phyloP scores from a whole-genome alignment of 2,113 vertebrate genomes.

The Bostrychus sinensis region DNA sequence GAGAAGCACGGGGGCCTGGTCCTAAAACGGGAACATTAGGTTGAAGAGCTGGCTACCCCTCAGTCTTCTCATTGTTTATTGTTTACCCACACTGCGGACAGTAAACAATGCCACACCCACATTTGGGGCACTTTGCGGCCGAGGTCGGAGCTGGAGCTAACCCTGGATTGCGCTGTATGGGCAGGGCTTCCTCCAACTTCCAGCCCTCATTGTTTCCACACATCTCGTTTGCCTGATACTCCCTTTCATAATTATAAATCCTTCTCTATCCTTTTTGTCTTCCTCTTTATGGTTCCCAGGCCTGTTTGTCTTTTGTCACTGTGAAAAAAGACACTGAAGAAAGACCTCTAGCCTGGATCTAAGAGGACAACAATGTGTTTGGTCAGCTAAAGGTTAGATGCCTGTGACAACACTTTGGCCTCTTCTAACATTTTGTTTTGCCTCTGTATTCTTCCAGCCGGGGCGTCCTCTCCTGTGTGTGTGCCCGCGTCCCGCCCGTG shows the following conservation, averaged over 20 bases:
- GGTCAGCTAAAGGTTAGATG: slow-evolving; percentile 50
- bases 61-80: slow-evolving; percentile 83
- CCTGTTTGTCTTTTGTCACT: slow-evolving; percentile 36
- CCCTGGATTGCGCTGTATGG: slow-evolving; percentile 38
- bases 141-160: slow-evolving; percentile 48
- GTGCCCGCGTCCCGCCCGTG: slow-evolving; percentile 53
- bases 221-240: slow-evolving; percentile 22
- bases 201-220: slow-evolving; percentile 37
- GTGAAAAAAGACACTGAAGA: slow-evolving; percentile 29
- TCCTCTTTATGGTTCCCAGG: slow-evolving; percentile 4
- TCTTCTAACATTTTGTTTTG: slow-evolving; percentile 39
- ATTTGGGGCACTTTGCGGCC: slow-evolving; percentile 54
- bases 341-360: slow-evolving; percentile 12
- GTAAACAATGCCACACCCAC: slow-evolving; percentile 79
- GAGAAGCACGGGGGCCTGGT: slow-evolving; percentile 68
- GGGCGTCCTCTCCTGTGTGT: slow-evolving; percentile 27
- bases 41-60: slow-evolving; percentile 73
- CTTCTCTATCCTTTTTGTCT: not conserved
- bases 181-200: slow-evolving; percentile 29
- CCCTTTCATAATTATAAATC: not conserved
- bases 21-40: slow-evolving; percentile 83
- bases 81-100: slow-evolving; percentile 75
- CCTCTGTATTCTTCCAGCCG: slow-evolving; percentile 14
- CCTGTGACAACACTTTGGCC: slow-evolving; percentile 42
- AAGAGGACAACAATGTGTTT: slow-evolving; percentile 47